Conservation (phyloP, 2,113 vertebrate genomes). For the Phyllostomus discolor region DNA sequence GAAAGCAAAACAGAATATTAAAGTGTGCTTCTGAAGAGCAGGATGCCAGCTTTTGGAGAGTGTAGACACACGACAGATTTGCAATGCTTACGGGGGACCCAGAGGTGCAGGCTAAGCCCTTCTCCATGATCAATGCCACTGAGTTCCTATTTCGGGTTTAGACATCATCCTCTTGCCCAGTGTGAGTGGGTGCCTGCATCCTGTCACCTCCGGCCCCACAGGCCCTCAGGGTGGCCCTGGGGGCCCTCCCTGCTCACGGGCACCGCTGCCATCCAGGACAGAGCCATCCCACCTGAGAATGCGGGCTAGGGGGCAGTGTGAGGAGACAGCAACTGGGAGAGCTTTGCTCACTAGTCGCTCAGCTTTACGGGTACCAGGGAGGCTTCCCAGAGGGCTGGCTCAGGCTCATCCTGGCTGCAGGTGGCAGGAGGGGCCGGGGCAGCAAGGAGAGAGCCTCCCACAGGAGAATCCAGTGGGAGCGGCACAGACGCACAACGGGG, state of each 20-base stretch:
- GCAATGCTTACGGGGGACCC: neutral
- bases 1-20: neutral
- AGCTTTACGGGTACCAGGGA: neutral
- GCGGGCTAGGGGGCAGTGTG: neutral
- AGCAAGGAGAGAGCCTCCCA: neutral
- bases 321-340: neutral
- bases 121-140: no score
- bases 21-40: neutral
- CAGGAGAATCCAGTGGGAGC: neutral
- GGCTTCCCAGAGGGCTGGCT: neutral
- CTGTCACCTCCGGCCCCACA: neutral
- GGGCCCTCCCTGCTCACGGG: neutral
- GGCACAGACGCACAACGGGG: rapidly evolving
- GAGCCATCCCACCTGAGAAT: neutral
- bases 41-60: neutral
- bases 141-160: neutral
- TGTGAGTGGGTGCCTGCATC: neutral
- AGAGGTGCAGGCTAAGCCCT: rapidly evolving
- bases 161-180: neutral
- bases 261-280: neutral
- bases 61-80: rapidly evolving
- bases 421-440: rapidly evolving
- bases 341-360: neutral
- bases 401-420: neutral
- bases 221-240: neutral